Evolutionary conservation across 2,888 invertebrate species (phyloP), one percentile per base, ranked within the genome.

Genomic region (Ommatoiulus sabulosus): DNA sequence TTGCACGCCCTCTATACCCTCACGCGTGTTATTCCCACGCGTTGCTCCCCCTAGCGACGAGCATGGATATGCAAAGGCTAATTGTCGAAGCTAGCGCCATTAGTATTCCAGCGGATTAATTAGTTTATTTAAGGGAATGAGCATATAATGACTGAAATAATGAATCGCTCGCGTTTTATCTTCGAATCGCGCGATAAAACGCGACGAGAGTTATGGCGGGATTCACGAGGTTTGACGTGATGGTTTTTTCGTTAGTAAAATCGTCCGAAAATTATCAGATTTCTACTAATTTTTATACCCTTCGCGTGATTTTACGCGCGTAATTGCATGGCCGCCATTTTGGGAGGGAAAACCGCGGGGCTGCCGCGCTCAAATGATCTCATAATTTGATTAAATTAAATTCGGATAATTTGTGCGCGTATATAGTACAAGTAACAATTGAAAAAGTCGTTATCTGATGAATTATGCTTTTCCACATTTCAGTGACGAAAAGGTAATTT

Each of bases 111-210:
- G n/a, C 7, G 17, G 63, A 63, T 7, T 63, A 63, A 63, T 63
- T 63, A 63, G 63, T 63, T n/a, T 20, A 63, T 63, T 63, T 63
- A 63, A 63, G 63, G 63, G 20, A n/a, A 63, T 63, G 63, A 63
- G n/a, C 63, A n/a, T 63, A n/a, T 63, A 17, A n/a, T 63, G 63
- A n/a, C 12, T n/a, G n/a, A 63, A 63, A 63, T 63, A 63, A 63
- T 63, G 63, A 63, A 63, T 63, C 63, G 63, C 63, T 3, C 12
- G 5, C n/a, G 63, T 20, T n/a, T n/a, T 63, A 63, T 63, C 63
- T 63, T 63, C 20, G 20, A 3, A 63, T n/a, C 63, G 63, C 63
- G n/a, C 63, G 63, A 63, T 63, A 12, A n/a, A 63, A n/a, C 20
- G n/a, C 63, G n/a, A 63, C 12, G 63, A 63, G 46, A 46, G 46